A percentile compares a stretch with the other conserved stretches of the same genome.
These are phyloP conservation scores for Phasianus colchicus DNA, from an alignment of 2,113 vertebrate species.

Conservation along the genomic window DNA sequence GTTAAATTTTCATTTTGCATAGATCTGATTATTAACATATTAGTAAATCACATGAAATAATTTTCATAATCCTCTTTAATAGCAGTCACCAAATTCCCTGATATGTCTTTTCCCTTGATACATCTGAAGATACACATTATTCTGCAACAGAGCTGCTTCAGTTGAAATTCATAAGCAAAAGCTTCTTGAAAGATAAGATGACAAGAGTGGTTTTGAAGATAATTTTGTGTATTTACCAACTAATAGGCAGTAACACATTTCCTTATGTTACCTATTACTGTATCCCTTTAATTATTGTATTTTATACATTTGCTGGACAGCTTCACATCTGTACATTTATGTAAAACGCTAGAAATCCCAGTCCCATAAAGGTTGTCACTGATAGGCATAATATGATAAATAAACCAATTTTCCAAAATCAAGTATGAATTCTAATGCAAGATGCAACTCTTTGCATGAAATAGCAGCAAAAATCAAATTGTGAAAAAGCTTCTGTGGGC, in stretches of 20 bases:
- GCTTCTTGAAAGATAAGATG: neutral
- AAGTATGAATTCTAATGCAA: neutral
- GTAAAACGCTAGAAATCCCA: neutral
- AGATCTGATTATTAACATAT: neutral
- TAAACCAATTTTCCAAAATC: neutral
- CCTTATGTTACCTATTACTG: neutral
- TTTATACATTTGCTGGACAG: neutral
- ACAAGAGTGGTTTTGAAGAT: neutral
- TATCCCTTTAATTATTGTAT: neutral
- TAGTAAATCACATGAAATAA: neutral
- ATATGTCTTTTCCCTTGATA: neutral
- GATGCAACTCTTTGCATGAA: neutral
- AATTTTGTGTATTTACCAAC: neutral
- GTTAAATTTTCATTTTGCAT: neutral
- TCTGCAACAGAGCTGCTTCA: neutral
- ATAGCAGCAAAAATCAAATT: neutral
- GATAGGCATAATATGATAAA: neutral
- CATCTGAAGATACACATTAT: neutral
- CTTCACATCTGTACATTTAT: neutral
- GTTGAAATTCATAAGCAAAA: neutral
- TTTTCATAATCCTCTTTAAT: slow-evolving; percentile 26
- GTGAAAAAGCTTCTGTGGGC: rapidly evolving
- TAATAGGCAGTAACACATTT: neutral
- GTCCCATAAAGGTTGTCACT: neutral
- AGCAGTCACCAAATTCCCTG: neutral